phyloP scores from a whole-genome alignment of 2,888 invertebrate genomes.

The Scotopteryx bipunctaria region DNA sequence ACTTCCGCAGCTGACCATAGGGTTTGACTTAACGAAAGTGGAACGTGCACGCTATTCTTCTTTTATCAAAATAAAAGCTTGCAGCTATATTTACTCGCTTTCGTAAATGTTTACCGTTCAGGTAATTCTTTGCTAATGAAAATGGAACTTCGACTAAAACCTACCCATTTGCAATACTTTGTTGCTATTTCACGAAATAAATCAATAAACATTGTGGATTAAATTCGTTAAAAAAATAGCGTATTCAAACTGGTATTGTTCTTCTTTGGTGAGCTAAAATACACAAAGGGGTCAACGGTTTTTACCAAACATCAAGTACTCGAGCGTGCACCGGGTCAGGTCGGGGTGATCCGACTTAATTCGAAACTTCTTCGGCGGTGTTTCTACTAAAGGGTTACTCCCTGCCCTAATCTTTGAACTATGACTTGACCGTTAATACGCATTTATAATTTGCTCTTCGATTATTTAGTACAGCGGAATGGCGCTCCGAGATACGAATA shows the following conservation, averaged over 20 bases:
- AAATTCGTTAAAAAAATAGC: conserved; percentile 29
- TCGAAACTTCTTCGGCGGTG: conserved; percentile 69
- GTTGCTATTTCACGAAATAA: no score
- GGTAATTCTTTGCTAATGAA: background rate
- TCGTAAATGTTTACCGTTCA: conserved; percentile 1
- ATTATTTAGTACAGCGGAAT: conserved; percentile 77
- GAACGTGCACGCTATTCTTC: conserved; percentile 41
- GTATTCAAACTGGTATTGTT: conserved; percentile 30
- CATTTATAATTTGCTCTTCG: conserved; percentile 82
- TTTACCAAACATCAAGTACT: conserved; percentile 65
- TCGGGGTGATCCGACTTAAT: conserved; percentile 67
- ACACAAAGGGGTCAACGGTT: conserved; percentile 53
- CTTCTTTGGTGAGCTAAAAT: conserved; percentile 34
- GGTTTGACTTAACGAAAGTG: conserved; percentile 47
- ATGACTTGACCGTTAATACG: conserved; percentile 83
- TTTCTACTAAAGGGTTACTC: conserved; percentile 74
- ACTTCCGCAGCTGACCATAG: conserved; percentile 58
- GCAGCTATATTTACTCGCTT: background rate
- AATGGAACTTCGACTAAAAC: background rate
- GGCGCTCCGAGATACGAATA: conserved; percentile 76
- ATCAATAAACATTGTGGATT: conserved; percentile 1
- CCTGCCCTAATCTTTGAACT: conserved; percentile 83
- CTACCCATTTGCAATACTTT: background rate
- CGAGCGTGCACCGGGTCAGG: conserved; percentile 62
- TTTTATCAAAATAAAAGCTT: conserved; percentile 19